A percentile compares a stretch with the other conserved stretches of the same genome.
These are phyloP conservation scores for Hypomecis atomaria DNA, from an alignment of 2,888 invertebrate species.

Conservation along the genomic window DNA sequence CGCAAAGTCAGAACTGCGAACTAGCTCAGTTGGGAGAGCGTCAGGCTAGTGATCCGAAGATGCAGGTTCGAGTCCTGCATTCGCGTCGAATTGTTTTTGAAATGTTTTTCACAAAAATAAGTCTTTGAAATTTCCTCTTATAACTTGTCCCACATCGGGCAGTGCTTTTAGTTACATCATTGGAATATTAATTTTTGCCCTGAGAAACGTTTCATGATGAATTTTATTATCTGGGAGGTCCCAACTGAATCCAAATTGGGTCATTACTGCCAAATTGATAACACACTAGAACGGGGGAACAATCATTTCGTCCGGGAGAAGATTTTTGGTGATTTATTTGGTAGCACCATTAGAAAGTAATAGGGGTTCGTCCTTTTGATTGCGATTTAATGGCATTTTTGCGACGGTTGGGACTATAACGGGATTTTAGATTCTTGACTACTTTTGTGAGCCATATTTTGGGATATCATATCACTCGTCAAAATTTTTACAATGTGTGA, in stretches of 20 bases:
- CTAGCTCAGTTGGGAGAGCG: too few relatives aligned
- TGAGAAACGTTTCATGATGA: slow-evolving; percentile 78
- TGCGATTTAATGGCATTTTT: slow-evolving; percentile 37
- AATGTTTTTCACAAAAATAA: too few relatives aligned
- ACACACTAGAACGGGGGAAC: slow-evolving; percentile 64
- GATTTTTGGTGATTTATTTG: slow-evolving; percentile 52
- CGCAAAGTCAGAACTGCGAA: too few relatives aligned
- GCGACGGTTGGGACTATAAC: slow-evolving; percentile 21
- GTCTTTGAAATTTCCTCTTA: too few relatives aligned
- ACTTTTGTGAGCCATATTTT: background rate
- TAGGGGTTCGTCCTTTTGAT: slow-evolving; percentile 34
- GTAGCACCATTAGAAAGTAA: slow-evolving; percentile 48
- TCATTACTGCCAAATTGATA: slow-evolving; percentile 80
- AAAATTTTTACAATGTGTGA: background rate
- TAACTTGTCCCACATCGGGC: slow-evolving; percentile 48
- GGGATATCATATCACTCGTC: background rate
- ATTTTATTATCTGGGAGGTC: slow-evolving; percentile 78
- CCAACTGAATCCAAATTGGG: slow-evolving; percentile 79
- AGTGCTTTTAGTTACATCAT: slow-evolving; percentile 77
- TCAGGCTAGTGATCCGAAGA: too few relatives aligned
- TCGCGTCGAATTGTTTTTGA: too few relatives aligned
- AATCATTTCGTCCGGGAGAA: slow-evolving; percentile 56
- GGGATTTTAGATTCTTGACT: background rate
- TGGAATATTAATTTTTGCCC: slow-evolving; percentile 82
- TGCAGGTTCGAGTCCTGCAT: too few relatives aligned